Percentiles rank a stretch among this genome's conserved stretches.
Conservation (phyloP, 2,113 vertebrate species). For the Corythornis cristatus region DNA sequence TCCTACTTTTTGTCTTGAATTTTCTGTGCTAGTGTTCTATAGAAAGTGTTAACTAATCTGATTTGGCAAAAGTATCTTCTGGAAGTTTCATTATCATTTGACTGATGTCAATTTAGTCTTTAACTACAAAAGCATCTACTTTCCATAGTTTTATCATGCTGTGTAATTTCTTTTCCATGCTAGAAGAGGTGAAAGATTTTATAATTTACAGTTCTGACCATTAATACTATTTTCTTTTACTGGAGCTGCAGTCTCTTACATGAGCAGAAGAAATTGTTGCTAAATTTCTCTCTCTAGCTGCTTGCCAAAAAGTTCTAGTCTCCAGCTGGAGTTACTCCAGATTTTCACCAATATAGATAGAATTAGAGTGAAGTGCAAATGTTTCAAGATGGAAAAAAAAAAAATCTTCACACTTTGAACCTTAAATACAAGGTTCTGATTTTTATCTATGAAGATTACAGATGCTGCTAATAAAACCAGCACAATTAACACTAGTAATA, state of each 20-base stretch:
- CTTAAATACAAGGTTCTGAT: neutral
- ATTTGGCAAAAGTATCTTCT: neutral
- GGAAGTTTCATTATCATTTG: neutral
- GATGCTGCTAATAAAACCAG: neutral
- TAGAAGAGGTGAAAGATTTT: neutral
- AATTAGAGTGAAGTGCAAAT: neutral
- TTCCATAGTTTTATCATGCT: neutral
- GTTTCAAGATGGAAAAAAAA: neutral
- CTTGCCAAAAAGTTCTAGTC: neutral
- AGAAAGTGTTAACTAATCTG: neutral
- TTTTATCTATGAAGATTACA: neutral
- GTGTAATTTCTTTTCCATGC: neutral
- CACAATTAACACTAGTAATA: neutral
- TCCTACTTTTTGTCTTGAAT: neutral
- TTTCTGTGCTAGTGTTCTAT: neutral
- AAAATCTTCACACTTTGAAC: neutral
- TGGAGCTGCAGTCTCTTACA: neutral
- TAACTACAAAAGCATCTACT: neutral
- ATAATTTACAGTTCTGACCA: neutral
- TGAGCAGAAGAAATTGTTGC: neutral
- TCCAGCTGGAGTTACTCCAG: constrained; percentile 32
- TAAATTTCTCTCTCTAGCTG: neutral
- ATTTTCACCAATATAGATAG: neutral
- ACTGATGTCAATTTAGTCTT: neutral
- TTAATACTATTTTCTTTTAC: constrained; percentile 15